Conservation (phyloP, 2,797 vertebrate species). For the Tarsius wallacei region DNA sequence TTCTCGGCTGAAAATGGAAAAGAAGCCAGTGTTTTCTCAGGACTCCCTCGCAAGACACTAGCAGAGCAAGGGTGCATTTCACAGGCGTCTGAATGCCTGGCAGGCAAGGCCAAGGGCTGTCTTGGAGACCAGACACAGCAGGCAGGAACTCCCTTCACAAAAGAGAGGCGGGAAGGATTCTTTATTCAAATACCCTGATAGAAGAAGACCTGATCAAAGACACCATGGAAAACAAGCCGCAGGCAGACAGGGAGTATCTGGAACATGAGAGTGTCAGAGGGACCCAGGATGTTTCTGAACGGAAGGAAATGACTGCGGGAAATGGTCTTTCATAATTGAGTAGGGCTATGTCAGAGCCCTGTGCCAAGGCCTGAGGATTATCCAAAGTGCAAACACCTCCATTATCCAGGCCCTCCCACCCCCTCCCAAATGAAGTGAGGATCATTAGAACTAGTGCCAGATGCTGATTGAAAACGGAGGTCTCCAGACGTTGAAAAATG, state of each 20-base stretch:
- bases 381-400: constrained; percentile 22
- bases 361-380: neutral
- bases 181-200: constrained; percentile 74
- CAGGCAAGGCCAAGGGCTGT: constrained; percentile 66
- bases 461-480: constrained; percentile 43
- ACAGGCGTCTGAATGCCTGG: constrained; percentile 73
- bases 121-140: constrained; percentile 79
- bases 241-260: constrained; percentile 63
- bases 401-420: neutral
- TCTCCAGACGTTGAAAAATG: constrained; percentile 58
- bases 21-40: constrained; percentile 79
- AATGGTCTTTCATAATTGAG: constrained; percentile 15
- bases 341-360: neutral
- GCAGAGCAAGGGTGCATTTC: constrained; percentile 57
- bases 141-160: constrained; percentile 80
- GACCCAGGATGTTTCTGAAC: constrained; percentile 15
- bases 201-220: constrained; percentile 75
- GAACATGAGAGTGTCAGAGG: constrained; percentile 60
- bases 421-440: constrained; percentile 20
- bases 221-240: constrained; percentile 54
- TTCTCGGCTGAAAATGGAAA: constrained; percentile 65
- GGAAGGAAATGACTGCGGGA: constrained; percentile 24
- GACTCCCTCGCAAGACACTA: constrained; percentile 42
- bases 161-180: constrained; percentile 35
- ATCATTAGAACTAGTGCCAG: constrained; percentile 20